phyloP scores from a whole-genome alignment of 2,888 invertebrate genomes.

The Macropis europaea region DNA sequence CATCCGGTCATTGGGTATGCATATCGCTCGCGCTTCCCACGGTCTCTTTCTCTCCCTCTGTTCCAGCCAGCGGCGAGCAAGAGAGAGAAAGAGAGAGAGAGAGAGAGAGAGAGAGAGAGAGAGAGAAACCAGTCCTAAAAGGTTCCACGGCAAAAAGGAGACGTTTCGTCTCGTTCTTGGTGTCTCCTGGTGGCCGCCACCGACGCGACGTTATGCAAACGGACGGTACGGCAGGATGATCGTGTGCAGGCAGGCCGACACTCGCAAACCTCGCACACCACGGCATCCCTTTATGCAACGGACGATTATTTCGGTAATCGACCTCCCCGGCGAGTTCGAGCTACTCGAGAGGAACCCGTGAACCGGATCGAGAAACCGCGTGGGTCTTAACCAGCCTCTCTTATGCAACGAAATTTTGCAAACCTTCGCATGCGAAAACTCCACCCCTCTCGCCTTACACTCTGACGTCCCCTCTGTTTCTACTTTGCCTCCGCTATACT shows the following conservation, averaged over 20 bases:
- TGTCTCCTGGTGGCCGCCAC: slow-evolving; percentile 5
- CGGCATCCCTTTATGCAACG: slow-evolving; percentile 35
- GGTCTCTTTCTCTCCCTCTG: slow-evolving; percentile 53
- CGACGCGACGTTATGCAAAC: slow-evolving; percentile 37
- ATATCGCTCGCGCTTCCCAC: slow-evolving; percentile 74
- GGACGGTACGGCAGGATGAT: too few relatives aligned
- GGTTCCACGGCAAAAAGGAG: slow-evolving; percentile 28
- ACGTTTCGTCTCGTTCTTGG: not conserved
- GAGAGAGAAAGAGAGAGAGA: slow-evolving; percentile 10
- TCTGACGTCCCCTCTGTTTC: too few relatives aligned
- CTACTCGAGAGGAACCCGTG: not conserved
- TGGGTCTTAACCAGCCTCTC: not conserved
- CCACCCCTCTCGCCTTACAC: too few relatives aligned
- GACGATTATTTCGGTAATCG: slow-evolving; percentile 52
- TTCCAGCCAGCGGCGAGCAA: not conserved
- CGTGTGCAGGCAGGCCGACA: slow-evolving; percentile 27
- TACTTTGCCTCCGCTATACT: too few relatives aligned
- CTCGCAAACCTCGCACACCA: slow-evolving; percentile 18
- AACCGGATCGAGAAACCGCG: slow-evolving; percentile 43
- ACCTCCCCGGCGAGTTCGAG: slow-evolving; percentile 14
- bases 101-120: slow-evolving; percentile 42
- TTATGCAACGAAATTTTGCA: slow-evolving; percentile 29
- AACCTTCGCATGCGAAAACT: slow-evolving; percentile 15
- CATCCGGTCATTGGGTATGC: slow-evolving; percentile 78
- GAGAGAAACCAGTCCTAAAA: slow-evolving; percentile 71